Evolutionary conservation across 2,888 invertebrate genomes (phyloP), one percentile per base, ranked within the genome.

Genomic region (Eristalinus sepulchralis): DNA sequence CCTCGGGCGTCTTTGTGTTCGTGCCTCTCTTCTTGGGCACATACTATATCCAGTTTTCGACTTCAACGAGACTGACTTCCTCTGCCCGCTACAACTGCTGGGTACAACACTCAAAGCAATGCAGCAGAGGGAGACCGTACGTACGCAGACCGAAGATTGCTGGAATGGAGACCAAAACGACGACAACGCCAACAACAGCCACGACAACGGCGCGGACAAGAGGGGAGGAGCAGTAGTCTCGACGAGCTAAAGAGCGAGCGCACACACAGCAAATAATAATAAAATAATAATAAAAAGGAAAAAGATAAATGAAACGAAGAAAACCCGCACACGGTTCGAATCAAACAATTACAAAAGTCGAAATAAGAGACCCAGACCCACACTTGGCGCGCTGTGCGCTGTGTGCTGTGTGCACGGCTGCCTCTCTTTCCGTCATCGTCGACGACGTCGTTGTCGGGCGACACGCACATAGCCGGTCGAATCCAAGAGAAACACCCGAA

Each of bases 261-360:
- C 57, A 57, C 57, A 79, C 79, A 70, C 82, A 71, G 36, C 70
- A 67, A 82, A 86, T 79, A 82, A 86, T 73, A 85, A 70, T 77
- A 75, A 82, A 82, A 86, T 84, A 80, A 86, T 83, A 83, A 86
- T 70, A 78, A 78, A 57, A 71, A 34, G 57, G 31, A 64, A 67
- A 53, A 59, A 77, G 63, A 73, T 64, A 67, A 72, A 76, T 71
- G 71, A 80, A 75, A 71, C 70, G 33, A 86, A 86, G 82, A 79
- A 83, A 86, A 71, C 82, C 78, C 75, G 83, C 82, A 86, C 86
- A 83, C 78, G 75, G 83, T 79, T 86, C 67, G 86, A 86, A 83
- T 86, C 86, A 83, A 86, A 86, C 82, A 86, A 86, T 86, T 82
- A 86, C 82, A 83, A 86, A 83, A 86, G 75, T 75, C 83, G 70